Base-by-base conservation (phyloP, 2,113 vertebrate species). In the Lepidothrix coronata region DNA sequence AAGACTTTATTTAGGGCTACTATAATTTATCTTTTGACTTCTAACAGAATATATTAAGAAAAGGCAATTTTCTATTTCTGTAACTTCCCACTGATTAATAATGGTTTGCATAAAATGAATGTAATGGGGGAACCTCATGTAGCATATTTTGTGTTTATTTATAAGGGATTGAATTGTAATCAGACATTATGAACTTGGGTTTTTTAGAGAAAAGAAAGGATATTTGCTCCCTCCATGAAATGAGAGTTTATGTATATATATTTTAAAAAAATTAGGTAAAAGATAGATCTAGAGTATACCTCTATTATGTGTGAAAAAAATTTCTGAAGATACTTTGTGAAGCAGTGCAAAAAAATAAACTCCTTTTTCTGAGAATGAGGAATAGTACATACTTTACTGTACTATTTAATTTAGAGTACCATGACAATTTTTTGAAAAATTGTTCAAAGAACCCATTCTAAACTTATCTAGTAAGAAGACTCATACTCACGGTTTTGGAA, bases 401-500 rank as follows among this genome's bases (percentile, higher is more conserved):
- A 35, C n/a, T 24, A 22, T 59, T 59, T 59, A 59, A 59, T 59
- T 59, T 59, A 16, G 58, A 59, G n/a, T 35, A 59, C 24, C 86
- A 57, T 35, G 48, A 46, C 27, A 41, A 13, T 41, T 41, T 87
- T 37, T 85, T 91, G 72, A 88, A 82, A 92, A 92, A 89, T 46
- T 93, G n/a, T 94, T 92, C 80, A 70, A 54, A 88, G 58, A 88
- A 65, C 21, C 28, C 48, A 76, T 87, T 96, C 74, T 94, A 91
- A 95, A 94, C 66, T 86, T 87, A 89, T 28, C 48, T 85, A 49
- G 57, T 82, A 13, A 16, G 81, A 92, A 75, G 58, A 54, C 54
- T 87, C 80, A 59, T 43, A 61, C 81, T 93, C 79, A 59, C 39
- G 75, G 8, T 75, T 94, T 72, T 95, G 95, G 94, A 91, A 95